phyloP scores from a whole-genome alignment of 2,888 invertebrate species.

The Galerucella nymphaeae region DNA sequence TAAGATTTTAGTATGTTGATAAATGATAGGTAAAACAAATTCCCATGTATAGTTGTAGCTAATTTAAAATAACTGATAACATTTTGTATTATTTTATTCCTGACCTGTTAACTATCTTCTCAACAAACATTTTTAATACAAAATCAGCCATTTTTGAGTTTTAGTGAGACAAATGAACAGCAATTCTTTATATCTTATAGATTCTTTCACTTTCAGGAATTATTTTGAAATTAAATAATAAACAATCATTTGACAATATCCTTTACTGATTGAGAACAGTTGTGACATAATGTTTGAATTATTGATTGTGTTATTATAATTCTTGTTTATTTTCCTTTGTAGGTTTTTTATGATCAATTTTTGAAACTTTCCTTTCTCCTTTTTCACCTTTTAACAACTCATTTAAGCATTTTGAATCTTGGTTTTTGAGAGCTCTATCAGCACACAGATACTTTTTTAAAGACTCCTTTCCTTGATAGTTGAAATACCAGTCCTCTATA shows the following conservation, averaged over 20 bases:
- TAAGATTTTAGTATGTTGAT: constrained; percentile 1
- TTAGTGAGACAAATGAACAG: no score
- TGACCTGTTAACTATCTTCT: no score
- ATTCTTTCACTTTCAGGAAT: no score
- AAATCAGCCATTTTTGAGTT: no score
- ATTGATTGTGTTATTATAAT: constrained; percentile 1
- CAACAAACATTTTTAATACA: no score
- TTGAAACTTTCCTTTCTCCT: constrained; percentile 48
- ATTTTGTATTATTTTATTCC: not conserved
- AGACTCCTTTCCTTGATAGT: constrained; percentile 77
- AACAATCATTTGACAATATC: no score
- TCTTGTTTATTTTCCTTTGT: constrained; percentile 9
- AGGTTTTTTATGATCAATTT: constrained; percentile 39
- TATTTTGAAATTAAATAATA: no score
- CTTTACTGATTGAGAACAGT: not conserved
- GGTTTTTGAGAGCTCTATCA: constrained; percentile 76
- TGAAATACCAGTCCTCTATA: constrained; percentile 93
- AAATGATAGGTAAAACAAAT: not conserved
- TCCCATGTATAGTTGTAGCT: not conserved
- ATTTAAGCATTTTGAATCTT: constrained; percentile 75
- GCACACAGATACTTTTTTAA: constrained; percentile 82
- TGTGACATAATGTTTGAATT: not conserved
- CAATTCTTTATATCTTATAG: no score
- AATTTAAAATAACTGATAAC: constrained; percentile 19
- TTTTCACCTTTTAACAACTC: constrained; percentile 67